Evolutionary conservation across 2,797 vertebrate species (phyloP), one percentile per base, ranked within the genome.

Genomic region (Brotogeris chrysoptera): DNA sequence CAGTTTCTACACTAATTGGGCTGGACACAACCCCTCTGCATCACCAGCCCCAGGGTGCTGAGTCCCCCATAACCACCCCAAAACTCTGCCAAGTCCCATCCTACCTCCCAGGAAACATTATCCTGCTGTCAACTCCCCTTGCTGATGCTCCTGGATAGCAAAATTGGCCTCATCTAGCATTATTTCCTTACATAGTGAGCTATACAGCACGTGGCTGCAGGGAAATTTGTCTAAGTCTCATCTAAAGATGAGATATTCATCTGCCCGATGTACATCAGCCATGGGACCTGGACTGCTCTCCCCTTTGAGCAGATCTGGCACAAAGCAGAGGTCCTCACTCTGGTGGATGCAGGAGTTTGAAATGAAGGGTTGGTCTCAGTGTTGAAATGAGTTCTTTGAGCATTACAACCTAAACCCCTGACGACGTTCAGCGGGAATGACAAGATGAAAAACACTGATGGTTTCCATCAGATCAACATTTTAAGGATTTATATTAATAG

Each of bases 381-480:
- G 21, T 1, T 66, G 49, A 82, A 88, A 59, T 24, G 15, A 0
- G 2, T 3, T 38, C 28, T 47, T 66, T 4, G 11, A 25, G 83
- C 44, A 27, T 11, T 36, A 13, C 9, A 55, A 19, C n/a, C 43
- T 41, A 70, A 80, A 81, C 87, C 25, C 2, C 3, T 43, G 25
- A 38, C 57, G 47, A 61, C 50, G 53, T 73, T 46, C 59, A 66
- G 60, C 10, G 46, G 55, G 36, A 88, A 81, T 14, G 16, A 10
- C 55, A 68, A 90, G 76, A 61, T 74, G 39, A 73, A 92, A 92
- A 95, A 90, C 71, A 64, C 60, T 83, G 39, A 92, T 71, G 53
- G 20, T 80, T 63, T 30, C 76, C 83, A 80, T 53, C 57, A 47
- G 80, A 88, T 74, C 80, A 92, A 80, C 69, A 28, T 68, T 88